These are phyloP conservation scores for Rallus crepitans DNA, from an alignment of 2,797 vertebrate species.

Conservation along the genomic window DNA sequence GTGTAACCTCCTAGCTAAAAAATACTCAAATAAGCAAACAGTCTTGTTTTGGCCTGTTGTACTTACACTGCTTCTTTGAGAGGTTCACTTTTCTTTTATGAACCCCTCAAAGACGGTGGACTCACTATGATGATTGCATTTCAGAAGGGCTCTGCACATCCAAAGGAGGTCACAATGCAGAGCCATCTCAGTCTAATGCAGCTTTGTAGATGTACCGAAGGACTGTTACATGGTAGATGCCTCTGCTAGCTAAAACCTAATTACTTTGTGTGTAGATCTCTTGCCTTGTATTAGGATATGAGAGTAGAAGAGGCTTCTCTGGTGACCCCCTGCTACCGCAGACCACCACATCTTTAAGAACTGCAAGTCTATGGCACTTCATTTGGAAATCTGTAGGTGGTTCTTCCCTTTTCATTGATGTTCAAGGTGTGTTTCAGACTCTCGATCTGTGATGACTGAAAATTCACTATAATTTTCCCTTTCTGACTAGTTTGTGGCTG, in stretches of 20 bases:
- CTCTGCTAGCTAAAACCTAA: neutral
- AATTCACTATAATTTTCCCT: neutral
- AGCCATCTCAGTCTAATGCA: neutral
- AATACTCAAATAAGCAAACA: neutral
- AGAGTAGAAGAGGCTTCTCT: neutral
- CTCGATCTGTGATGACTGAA: rapidly evolving
- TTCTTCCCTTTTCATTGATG: neutral
- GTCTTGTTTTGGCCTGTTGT: neutral
- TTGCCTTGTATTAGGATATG: neutral
- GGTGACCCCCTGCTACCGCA: neutral
- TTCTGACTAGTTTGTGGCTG: neutral
- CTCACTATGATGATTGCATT: neutral
- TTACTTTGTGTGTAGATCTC: neutral
- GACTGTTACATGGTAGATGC: neutral
- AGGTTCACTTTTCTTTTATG: neutral
- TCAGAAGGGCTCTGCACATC: neutral
- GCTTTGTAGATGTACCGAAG: neutral
- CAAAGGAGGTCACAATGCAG: neutral
- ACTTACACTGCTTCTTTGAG: neutral
- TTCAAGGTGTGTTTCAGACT: neutral
- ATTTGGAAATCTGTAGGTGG: neutral
- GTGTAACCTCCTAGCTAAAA: neutral
- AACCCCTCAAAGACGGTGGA: neutral
- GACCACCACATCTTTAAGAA: neutral
- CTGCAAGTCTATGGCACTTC: neutral